These are phyloP conservation scores for Arnoldichthys spilopterus DNA, from an alignment of 2,797 vertebrate species.

Conservation along the genomic window DNA sequence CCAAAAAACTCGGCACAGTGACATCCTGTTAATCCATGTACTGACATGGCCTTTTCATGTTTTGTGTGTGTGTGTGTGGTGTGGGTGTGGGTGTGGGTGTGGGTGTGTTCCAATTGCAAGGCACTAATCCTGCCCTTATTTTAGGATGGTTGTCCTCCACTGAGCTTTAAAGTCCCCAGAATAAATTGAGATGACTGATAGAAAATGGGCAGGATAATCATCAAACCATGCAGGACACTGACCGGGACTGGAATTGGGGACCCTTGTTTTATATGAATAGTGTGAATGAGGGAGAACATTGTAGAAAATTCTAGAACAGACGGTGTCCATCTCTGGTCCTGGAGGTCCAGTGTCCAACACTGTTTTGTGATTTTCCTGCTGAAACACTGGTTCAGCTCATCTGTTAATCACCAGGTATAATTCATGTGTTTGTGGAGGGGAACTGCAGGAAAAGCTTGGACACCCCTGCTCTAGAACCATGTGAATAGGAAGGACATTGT, in stretches of 20 bases:
- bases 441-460: too few relatives aligned
- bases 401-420: too few relatives aligned
- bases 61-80: neutral
- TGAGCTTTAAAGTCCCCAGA: slow-evolving; percentile 8
- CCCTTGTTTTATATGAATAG: neutral
- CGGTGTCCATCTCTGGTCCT: too few relatives aligned
- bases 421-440: too few relatives aligned
- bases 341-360: too few relatives aligned
- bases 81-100: neutral
- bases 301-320: neutral
- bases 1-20: slow-evolving; percentile 29
- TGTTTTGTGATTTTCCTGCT: too few relatives aligned
- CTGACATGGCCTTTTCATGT: neutral
- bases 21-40: slow-evolving; percentile 30
- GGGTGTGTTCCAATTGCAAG: neutral
- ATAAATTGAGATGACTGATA: slow-evolving; percentile 6
- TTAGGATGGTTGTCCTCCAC: slow-evolving; percentile 11
- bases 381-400: too few relatives aligned
- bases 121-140: slow-evolving; percentile 16
- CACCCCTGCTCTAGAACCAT: too few relatives aligned
- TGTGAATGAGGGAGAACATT: neutral
- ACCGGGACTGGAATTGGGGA: too few relatives aligned
- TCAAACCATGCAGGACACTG: too few relatives aligned
- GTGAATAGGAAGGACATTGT: too few relatives aligned
- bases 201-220: too few relatives aligned